A percentile compares a stretch with the other conserved stretches of the same genome.
These are phyloP conservation scores for Lampris incognitus DNA, from an alignment of 2,113 vertebrate genomes.

Conservation along the genomic window DNA sequence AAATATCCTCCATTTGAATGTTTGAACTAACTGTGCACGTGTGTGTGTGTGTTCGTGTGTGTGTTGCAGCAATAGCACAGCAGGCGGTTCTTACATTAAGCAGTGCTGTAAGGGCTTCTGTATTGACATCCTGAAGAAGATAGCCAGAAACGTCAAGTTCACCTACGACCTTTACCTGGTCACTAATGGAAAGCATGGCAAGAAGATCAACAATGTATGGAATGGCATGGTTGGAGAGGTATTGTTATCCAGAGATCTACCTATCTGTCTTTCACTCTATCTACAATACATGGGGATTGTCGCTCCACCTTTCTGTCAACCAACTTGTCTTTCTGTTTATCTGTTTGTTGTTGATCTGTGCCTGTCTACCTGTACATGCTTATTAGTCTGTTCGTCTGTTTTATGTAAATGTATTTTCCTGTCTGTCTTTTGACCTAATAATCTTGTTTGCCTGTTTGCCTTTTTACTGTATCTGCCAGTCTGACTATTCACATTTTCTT, in stretches of 20 bases:
- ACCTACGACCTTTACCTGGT: constrained; percentile 98
- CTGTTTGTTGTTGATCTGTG: neutral
- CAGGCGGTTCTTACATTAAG: constrained; percentile 91
- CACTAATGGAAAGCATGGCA: constrained; percentile 97
- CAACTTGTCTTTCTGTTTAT: neutral
- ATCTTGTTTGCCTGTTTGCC: neutral
- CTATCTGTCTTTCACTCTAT: neutral
- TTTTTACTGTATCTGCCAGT: neutral
- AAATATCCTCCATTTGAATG: constrained; percentile 30
- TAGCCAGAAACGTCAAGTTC: constrained; percentile 95
- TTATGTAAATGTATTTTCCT: neutral
- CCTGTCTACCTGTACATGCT: neutral
- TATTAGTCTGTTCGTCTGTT: neutral
- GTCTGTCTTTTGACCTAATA: neutral
- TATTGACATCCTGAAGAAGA: constrained; percentile 98
- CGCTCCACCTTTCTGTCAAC: neutral
- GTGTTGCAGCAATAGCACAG: constrained; percentile 90
- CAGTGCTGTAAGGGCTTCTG: constrained; percentile 99
- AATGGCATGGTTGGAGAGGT: constrained; percentile 99
- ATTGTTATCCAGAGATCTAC: constrained; percentile 46
- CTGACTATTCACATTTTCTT: neutral
- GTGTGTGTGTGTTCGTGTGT: constrained; percentile 29
- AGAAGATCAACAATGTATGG: constrained; percentile 98
- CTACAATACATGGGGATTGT: no score
- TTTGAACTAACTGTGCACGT: constrained; percentile 22